Base-by-base conservation (phyloP, 1,140 invertebrate species). In the Orchestia grillus region DNA sequence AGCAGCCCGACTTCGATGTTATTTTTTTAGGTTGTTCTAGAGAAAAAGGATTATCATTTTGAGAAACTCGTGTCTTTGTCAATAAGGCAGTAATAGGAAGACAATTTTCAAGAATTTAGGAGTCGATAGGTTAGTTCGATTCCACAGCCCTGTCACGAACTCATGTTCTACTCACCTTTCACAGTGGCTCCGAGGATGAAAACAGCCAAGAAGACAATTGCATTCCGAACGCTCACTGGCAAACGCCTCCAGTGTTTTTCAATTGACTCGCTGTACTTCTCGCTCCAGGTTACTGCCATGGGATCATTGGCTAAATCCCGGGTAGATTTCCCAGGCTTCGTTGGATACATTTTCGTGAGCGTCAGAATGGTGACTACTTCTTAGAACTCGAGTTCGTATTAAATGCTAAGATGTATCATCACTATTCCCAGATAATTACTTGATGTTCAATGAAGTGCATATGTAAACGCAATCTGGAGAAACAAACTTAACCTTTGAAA, bases 151-250 rank as follows among this genome's bases (percentile, higher is more conserved):
- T 19, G 19, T 28, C 41, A 94, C 40, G 92, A 47, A 40, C 0
- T 1, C 16, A 23, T 8, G 3, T 40, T 8, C 1, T 28, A 96
- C 97, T 97, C 97, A 98, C 98, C 98, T 97, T 98, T 97, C 90
- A 98, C 97, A 4, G 98, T 98, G 42, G 98, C 97, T 53, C 98
- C 98, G 44, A 98, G 97, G 62, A 98, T 97, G 97, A 98, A 98
- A 40, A 98, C 97, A 6, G 98, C 98, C 3, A 98, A 97, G 23
- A 98, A 98, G 0, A 97, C 98, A 36, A 98, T 97, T 62, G 98
- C 97, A 15, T 97, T 97, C 44, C 97, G 97, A 11, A 98, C 97
- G 87, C 97, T 97, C 16, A 97, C 97, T 41, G 98, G 98, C 40
- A 98, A 77, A 45, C 97, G 97, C 23, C 97, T 97, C 97, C 98